Conservation (phyloP, 2,113 vertebrate species). For the Sitta europaea region DNA sequence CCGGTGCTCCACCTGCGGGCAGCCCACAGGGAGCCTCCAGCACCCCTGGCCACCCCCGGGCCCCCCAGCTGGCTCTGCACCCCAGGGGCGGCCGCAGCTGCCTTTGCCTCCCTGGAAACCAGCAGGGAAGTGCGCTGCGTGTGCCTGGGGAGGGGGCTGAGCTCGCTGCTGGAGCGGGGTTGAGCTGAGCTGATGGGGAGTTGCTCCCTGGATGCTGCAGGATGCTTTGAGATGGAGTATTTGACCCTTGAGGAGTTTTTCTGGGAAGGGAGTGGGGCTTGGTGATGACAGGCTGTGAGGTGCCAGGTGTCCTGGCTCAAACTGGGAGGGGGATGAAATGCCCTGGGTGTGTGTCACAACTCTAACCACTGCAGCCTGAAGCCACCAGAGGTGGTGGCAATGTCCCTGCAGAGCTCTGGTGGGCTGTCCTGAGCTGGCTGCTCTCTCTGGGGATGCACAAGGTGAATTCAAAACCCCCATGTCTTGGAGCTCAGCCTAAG, state of each 20-base stretch:
- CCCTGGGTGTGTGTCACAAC: neutral
- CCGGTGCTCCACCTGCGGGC: conserved; percentile 89
- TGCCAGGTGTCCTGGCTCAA: neutral
- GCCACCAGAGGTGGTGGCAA: neutral
- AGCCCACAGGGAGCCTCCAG: neutral
- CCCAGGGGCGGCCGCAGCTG: neutral
- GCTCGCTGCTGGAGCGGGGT: neutral
- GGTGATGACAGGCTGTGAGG: neutral
- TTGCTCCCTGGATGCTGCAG: neutral
- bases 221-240: neutral
- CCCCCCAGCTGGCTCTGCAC: fast-evolving
- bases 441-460: neutral
- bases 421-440: neutral
- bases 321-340: neutral
- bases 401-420: neutral
- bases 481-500: neutral
- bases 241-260: neutral
- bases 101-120: neutral
- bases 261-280: neutral
- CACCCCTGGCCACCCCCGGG: neutral
- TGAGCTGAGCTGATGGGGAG: neutral
- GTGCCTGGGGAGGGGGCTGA: neutral
- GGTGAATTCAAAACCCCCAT: neutral
- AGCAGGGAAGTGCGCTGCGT: fast-evolving
- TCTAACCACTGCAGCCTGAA: neutral